phyloP scores from a whole-genome alignment of 2,797 vertebrate species.

The Danio jaintianensis region DNA sequence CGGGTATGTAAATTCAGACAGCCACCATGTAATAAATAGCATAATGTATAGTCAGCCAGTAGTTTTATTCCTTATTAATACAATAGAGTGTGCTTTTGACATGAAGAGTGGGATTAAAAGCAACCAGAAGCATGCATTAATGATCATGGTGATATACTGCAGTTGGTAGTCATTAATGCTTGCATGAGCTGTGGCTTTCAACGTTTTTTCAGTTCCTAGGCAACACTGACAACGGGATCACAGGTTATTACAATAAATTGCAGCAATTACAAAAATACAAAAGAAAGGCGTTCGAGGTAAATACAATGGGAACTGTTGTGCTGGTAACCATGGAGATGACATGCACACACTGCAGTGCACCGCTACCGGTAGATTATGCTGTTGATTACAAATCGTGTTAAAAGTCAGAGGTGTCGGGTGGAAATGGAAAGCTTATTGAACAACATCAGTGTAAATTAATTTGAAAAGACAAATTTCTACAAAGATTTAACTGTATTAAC shows the following conservation, averaged over 20 bases:
- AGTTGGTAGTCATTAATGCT: conserved; percentile 7
- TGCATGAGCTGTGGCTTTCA: conserved; percentile 7
- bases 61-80: background rate
- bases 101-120: conserved; percentile 3
- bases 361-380: conserved; percentile 4
- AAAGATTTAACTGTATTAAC: background rate
- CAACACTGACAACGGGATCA: conserved; percentile 16
- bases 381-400: background rate
- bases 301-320: conserved; percentile 2
- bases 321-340: conserved; percentile 25
- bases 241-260: conserved; percentile 34
- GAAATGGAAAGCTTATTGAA: background rate
- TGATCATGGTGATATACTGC: conserved; percentile 7
- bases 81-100: background rate
- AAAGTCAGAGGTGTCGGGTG: background rate
- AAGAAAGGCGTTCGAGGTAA: conserved; percentile 10
- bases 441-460: background rate
- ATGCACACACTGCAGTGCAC: background rate
- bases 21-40: no score
- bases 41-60: background rate
- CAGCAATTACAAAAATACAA: conserved; percentile 41
- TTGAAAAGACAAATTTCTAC: background rate
- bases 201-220: conserved; percentile 19
- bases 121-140: conserved; percentile 3
- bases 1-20: no score